Evolutionary conservation across 2,888 invertebrate genomes (phyloP).

Genomic region (Apeira syringaria): DNA sequence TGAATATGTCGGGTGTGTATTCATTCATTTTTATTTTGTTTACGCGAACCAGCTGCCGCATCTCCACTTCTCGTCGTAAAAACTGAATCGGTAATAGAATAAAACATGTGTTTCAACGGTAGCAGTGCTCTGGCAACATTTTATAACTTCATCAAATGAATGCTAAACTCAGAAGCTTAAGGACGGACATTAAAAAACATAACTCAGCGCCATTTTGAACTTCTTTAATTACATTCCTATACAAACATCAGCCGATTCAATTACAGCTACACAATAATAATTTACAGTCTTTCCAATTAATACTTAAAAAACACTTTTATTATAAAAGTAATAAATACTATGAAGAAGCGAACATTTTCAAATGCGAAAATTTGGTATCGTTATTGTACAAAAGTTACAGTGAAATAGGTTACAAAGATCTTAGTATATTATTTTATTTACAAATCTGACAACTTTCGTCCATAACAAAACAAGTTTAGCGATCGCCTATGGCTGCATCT

Average conservation of each 20-base stretch:
- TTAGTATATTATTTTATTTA: constrained; percentile 63
- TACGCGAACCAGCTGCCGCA: constrained; percentile 67
- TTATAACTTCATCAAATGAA: constrained; percentile 43
- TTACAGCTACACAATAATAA: constrained; percentile 79
- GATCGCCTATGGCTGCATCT: constrained; percentile 62
- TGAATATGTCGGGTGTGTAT: constrained; percentile 52
- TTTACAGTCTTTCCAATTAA: constrained; percentile 82
- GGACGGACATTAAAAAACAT: constrained; percentile 36
- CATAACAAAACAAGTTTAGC: constrained; percentile 64
- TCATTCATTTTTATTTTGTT: constrained; percentile 71
- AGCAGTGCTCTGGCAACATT: constrained; percentile 40
- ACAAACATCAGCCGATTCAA: constrained; percentile 78
- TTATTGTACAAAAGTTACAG: constrained; percentile 80
- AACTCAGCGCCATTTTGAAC: constrained; percentile 62
- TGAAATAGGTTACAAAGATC: constrained; percentile 60
- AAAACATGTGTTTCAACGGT: constrained; percentile 60
- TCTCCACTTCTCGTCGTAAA: constrained; percentile 65
- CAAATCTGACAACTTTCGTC: constrained; percentile 66
- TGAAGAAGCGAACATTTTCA: constrained; percentile 73
- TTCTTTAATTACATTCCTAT: constrained; percentile 78
- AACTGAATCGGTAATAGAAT: constrained; percentile 68
- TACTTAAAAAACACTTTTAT: constrained; percentile 69
- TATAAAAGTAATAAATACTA: constrained; percentile 74
- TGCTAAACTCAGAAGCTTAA: constrained; percentile 17
- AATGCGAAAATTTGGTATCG: constrained; percentile 81